Conservation (phyloP, 1,140 invertebrate species). For the Leptopilina boulardi region DNA sequence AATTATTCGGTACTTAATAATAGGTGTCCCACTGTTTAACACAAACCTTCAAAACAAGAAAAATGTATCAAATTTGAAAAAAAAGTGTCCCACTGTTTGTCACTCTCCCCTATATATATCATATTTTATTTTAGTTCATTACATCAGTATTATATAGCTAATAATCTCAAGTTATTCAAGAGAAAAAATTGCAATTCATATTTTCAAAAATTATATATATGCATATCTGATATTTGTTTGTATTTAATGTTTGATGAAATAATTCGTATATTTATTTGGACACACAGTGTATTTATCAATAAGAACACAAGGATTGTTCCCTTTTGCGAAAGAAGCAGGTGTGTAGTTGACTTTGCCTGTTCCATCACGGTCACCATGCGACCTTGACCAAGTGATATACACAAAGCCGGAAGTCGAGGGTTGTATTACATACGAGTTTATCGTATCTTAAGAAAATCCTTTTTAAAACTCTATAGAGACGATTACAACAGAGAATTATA, state of each 20-base stretch:
- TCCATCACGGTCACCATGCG: background rate
- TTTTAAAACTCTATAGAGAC: background rate
- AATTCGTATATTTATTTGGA: background rate
- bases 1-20: too few relatives aligned
- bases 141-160: background rate
- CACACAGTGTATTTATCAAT: background rate
- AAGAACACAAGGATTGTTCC: background rate
- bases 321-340: constrained; percentile 23
- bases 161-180: background rate
- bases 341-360: constrained; percentile 4
- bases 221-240: background rate
- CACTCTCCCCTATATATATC: too few relatives aligned
- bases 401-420: background rate
- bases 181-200: too few relatives aligned
- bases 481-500: background rate
- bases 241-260: background rate
- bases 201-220: background rate
- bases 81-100: too few relatives aligned
- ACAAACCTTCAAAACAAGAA: too few relatives aligned
- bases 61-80: too few relatives aligned
- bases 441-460: background rate
- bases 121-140: background rate
- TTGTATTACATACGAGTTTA: background rate
- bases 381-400: constrained; percentile 6
- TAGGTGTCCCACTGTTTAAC: too few relatives aligned